Base-by-base conservation (phyloP, 2,797 vertebrate genomes). In the Acanthurus tractus region DNA sequence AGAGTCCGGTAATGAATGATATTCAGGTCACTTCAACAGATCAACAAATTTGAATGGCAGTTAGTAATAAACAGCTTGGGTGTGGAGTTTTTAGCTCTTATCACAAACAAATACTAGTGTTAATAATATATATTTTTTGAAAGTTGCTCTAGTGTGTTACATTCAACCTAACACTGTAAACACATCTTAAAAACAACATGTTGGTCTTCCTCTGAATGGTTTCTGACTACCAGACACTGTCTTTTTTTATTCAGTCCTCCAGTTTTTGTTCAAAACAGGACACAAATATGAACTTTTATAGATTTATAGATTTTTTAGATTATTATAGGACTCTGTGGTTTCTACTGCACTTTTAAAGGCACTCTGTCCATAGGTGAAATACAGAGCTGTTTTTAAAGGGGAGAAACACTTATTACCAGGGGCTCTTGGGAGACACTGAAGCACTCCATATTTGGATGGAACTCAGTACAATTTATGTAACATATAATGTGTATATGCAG, bases 361-460 rank as follows among this genome's bases (percentile, higher is more conserved):
- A 29, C 5, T 29, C 5, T 29, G 25, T 29, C 25, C 25, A 8
- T 4, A 40, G 45, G 12, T 6, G 34, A 11, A 29, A 58, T 38
- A 58, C 48, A 48, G 54, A 50, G 44, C 63, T 13, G 44, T 52
- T 59, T 52, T 7, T 20, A 13, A 63, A 23, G 29, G 29, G 45
- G 22, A 65, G 42, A 61, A 49, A 58, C 22, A 25, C 17, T 48
- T 20, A n/a, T n/a, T 29, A n/a, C 12, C 8, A 3, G 38, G 23
- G 42, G 57, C 25, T 42, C 53, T 25, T 62, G 1, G 29, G 22
- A 62, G 44, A 69, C 55, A 36, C 66, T 75, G 53, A 70, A 72
- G 64, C 2, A 1, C 0, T 25, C 69, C 52, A 55, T 73, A 80
- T 78, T 78, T 73, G 64, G 53, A 62, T 20, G 45, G 12, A 61